Evolutionary conservation across 2,113 vertebrate genomes (phyloP), one percentile per base, ranked within the genome.

Genomic region (Hystrix cristata): DNA sequence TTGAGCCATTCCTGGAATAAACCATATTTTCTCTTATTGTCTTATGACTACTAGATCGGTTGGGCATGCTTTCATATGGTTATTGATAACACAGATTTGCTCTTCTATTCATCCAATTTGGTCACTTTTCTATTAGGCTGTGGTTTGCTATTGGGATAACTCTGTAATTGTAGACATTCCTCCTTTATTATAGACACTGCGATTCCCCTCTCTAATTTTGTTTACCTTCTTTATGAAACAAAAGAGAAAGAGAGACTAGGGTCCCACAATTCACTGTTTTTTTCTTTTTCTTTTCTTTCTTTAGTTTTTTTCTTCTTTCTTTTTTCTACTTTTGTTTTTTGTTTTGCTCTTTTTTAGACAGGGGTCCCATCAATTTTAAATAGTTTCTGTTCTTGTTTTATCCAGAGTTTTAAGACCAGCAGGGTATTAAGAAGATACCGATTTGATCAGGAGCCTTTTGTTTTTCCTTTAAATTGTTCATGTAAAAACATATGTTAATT

Each of bases 41-140:
- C 46, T 76, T 27, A 48, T 72, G 60, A 18, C 48, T 65, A 55
- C 48, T 53, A 60, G 43, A 65, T 81, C 65, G 79, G n/a, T 59
- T 76, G 51, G 31, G 59, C 29, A 76, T 55, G 25, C 31, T 90
- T 84, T 90, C 57, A 62, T 76, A 38, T 53, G 80, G 59, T 84
- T 72, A 84, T 67, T 76, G 59, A 90, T 55, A n/a, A 90, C 59
- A 84, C 29, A 29, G 78, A 90, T 84, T 89, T 84, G 25, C n/a
- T 74, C 18, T 55, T 76, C 59, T 57, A n/a, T 90, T 84, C 38
- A 65, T n/a, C 78, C 57, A 29, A 7, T 84, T 95, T 57, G 38
- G 38, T 38, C 29, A 29, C n/a, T 90, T 57, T 90, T 38, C 59
- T 65, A 7, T 34, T 31, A 83, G 23, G 3, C 51, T 23, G 23